Percentiles rank a stretch among this genome's conserved stretches.
Evolutionary conservation across 64 coral and sea anemone species (phyloP).

Genomic region (Astreopora myriophthalma): DNA sequence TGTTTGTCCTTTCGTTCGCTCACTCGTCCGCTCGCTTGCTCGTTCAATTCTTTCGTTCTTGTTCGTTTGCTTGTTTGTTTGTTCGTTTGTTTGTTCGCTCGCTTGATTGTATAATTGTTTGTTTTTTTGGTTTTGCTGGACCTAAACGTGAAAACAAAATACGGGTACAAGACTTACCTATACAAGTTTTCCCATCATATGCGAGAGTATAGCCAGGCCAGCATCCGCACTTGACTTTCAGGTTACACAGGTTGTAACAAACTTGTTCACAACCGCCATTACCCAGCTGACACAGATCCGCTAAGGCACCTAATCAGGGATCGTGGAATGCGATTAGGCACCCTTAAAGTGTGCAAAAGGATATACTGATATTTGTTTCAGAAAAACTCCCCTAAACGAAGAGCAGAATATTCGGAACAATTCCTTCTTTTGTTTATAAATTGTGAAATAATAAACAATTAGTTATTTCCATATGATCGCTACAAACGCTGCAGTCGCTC

Average conservation of each 20-base stretch:
- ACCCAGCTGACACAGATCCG: constrained; percentile 91
- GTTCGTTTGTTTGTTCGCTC: too few relatives aligned
- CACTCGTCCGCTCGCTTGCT: too few relatives aligned
- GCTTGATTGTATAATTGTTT: background rate
- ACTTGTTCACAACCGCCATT: constrained; percentile 93
- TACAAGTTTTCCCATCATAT: constrained; percentile 93
- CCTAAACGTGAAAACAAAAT: background rate
- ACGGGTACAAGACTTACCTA: constrained; percentile 56
- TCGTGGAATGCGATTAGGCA: background rate
- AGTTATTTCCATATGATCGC: too few relatives aligned
- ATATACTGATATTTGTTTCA: too few relatives aligned
- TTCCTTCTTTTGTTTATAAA: too few relatives aligned
- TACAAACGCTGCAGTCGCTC: too few relatives aligned
- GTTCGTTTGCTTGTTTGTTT: too few relatives aligned
- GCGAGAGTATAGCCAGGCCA: constrained; percentile 89
- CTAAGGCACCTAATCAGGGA: constrained; percentile 63
- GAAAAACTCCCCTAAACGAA: too few relatives aligned
- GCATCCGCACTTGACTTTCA: constrained; percentile 93
- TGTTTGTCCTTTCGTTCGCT: too few relatives aligned
- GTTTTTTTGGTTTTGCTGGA: background rate
- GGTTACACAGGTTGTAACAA: constrained; percentile 94
- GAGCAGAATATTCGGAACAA: too few relatives aligned
- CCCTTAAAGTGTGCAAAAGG: background rate
- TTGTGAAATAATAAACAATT: too few relatives aligned
- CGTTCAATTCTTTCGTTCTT: too few relatives aligned